Evolutionary conservation across 1,140 invertebrate genomes (phyloP).

Genomic region (Medauroidea extradentata): DNA sequence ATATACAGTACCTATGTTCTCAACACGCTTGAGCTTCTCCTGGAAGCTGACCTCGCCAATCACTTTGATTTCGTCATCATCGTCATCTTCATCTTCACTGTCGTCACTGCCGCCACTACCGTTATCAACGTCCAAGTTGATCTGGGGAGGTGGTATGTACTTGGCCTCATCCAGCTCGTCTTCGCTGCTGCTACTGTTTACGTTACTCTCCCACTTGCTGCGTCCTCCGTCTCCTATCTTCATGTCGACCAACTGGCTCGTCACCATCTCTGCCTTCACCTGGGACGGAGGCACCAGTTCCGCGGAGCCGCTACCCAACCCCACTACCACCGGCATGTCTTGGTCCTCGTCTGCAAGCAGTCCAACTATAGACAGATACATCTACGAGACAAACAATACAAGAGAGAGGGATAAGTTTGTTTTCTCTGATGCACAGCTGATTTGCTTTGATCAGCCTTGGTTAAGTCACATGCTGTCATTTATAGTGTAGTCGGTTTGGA

Average conservation of each 20-base stretch:
- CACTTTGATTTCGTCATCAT: background rate
- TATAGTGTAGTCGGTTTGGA: too few relatives aligned
- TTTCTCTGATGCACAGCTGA: too few relatives aligned
- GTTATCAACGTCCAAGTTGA: background rate
- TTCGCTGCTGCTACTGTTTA: background rate
- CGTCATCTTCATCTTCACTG: background rate
- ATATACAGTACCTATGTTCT: slow-evolving; percentile 7
- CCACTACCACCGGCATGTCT: background rate
- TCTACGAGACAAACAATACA: too few relatives aligned
- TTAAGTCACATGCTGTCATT: too few relatives aligned
- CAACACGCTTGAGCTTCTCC: background rate
- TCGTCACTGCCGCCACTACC: too few relatives aligned
- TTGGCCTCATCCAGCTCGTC: background rate
- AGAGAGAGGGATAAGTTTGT: too few relatives aligned
- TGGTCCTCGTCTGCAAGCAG: background rate
- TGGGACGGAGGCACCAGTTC: background rate
- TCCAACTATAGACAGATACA: too few relatives aligned
- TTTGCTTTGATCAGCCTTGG: too few relatives aligned
- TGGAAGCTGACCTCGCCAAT: background rate
- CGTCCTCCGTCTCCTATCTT: background rate
- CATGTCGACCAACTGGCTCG: too few relatives aligned
- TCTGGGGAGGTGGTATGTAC: background rate
- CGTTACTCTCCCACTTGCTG: background rate
- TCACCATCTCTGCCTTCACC: too few relatives aligned
- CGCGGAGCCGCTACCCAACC: background rate